These are phyloP conservation scores for Cataglyphis livida DNA, from an alignment of 2,888 invertebrate genomes.

Conservation along the genomic window DNA sequence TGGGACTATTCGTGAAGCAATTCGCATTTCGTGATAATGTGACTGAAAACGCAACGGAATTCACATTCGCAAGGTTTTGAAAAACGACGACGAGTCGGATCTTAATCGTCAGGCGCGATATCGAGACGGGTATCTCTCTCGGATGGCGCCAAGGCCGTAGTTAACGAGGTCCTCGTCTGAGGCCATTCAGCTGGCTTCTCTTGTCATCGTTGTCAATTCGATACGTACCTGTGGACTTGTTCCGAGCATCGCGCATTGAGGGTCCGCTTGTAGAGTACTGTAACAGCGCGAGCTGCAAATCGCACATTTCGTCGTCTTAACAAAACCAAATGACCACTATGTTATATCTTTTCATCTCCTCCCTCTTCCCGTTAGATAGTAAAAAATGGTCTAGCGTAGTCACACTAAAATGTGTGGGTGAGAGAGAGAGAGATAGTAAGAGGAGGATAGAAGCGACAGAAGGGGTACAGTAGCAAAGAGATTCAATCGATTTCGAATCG, in stretches of 20 bases:
- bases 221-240: conserved; percentile 71
- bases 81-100: conserved; percentile 62
- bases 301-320: conserved; percentile 54
- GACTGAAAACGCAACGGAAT: neutral
- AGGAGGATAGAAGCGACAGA: neutral
- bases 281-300: conserved; percentile 58
- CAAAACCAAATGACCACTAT: conserved; percentile 69
- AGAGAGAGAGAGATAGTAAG: conserved; percentile 5
- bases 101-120: conserved; percentile 74
- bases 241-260: conserved; percentile 63
- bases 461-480: conserved; percentile 29
- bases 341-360: conserved; percentile 60
- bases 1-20: neutral
- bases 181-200: conserved; percentile 74
- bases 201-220: conserved; percentile 69
- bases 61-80: conserved; percentile 42
- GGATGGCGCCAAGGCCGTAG: conserved; percentile 81
- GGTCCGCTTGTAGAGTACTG: conserved; percentile 42
- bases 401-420: neutral
- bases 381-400: conserved; percentile 30
- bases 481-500: conserved; percentile 21
- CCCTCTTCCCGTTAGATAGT: conserved; percentile 11
- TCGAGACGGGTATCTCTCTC: conserved; percentile 79
- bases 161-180: conserved; percentile 81
- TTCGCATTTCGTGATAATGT: neutral